Base-by-base conservation (phyloP, 2,888 invertebrate species). In the Keiferia lycopersicella region DNA sequence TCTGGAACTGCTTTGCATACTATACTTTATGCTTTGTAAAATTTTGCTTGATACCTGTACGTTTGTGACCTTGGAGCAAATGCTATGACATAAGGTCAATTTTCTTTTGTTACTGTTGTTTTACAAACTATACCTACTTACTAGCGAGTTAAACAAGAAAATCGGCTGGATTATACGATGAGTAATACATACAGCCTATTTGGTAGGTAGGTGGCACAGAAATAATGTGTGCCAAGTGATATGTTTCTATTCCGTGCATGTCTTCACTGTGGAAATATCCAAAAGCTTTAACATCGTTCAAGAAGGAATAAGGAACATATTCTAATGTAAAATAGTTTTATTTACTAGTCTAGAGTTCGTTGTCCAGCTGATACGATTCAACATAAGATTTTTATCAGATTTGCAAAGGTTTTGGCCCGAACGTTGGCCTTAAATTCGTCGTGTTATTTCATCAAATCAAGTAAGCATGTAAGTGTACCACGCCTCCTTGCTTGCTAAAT, bases 401-500 rank as follows among this genome's bases (percentile, higher is more conserved):
- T n/a, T 45, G 45, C 45, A 16, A 16, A 45, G 16, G n/a, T 16
- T 45, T n/a, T 16, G n/a, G 16, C 45, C n/a, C 14, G 12, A 45
- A 4, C n/a, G 45, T 45, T 45, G n/a, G 45, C 4, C 7, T 16
- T n/a, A 45, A 45, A 4, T 45, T 41, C 16, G 6, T 16, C n/a
- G 6, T 8, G n/a, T 45, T n/a, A 45, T 45, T 45, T 45, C 4
- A 79, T 81, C 74, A 84, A 85, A 79, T 81, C 74, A 84, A 85
- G 85, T 76, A 76, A 75, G 74, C 74, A 79, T 69, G 78, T 84
- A 84, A 83, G 82, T 34, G 34, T 82, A 81, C 78, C 70, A 73
- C 75, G 80, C 82, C 78, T 81, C 79, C 81, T 81, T 79, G 80
- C 86, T 87, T 87, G 87, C 83, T 85, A 86, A 88, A 86, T 41